A percentile compares a stretch with the other conserved stretches of the same genome.
Conservation (phyloP, 2,113 vertebrate genomes). For the Neodon shergylaensis region DNA sequence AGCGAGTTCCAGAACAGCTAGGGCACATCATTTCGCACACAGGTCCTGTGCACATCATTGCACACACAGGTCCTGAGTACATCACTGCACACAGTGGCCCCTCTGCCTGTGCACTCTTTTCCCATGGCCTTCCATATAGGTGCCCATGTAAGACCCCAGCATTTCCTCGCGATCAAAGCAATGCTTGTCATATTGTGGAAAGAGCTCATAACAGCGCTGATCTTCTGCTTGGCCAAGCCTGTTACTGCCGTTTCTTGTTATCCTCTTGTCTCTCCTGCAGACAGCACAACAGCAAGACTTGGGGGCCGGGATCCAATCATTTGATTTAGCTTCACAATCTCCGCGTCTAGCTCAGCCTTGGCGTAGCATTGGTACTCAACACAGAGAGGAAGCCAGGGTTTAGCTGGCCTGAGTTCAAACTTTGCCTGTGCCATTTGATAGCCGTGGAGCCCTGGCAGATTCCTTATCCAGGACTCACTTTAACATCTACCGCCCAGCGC, state of each 20-base stretch:
- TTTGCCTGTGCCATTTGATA: conserved; percentile 61
- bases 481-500: not conserved
- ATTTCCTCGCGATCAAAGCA: not conserved
- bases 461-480: conserved; percentile 56
- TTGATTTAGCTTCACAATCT: not conserved
- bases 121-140: not conserved
- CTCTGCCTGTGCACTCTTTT: not conserved
- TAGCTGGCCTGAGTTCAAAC: not conserved
- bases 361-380: not conserved
- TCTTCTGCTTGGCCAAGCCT: not conserved
- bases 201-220: not conserved
- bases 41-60: too few species aligned
- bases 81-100: accelerated
- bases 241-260: not conserved
- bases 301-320: not conserved
- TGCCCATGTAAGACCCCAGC: accelerated
- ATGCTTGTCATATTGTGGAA: accelerated
- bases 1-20: too few species aligned
- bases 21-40: too few species aligned
- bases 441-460: conserved; percentile 46
- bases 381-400: conserved; percentile 2
- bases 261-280: not conserved
- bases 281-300: not conserved
- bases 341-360: not conserved
- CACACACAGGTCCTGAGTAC: too few species aligned